Conservation (phyloP, 1,140 invertebrate genomes). For the Drosophila baimaii region DNA sequence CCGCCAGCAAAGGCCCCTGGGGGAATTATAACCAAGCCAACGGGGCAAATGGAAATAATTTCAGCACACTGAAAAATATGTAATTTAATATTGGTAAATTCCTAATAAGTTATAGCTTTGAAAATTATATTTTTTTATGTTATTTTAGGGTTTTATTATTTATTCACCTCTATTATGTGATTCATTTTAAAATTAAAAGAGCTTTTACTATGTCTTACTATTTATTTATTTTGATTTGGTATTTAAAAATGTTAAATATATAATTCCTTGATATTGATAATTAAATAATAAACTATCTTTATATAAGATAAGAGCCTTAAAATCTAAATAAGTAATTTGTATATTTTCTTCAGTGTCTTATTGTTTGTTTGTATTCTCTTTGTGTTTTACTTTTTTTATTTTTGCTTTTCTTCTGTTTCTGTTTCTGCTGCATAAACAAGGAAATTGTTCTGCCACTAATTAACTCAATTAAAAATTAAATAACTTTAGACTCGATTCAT, state of each 20-base stretch:
- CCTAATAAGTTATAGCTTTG: not conserved
- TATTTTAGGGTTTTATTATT: not conserved
- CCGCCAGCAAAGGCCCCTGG: not conserved
- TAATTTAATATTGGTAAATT: no score
- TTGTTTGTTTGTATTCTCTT: not conserved
- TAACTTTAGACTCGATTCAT: conserved; percentile 68
- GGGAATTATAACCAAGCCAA: conserved; percentile 14
- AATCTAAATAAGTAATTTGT: no score
- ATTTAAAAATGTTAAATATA: not conserved
- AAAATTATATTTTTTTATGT: not conserved
- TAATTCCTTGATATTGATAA: no score
- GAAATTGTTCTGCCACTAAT: conserved; percentile 65
- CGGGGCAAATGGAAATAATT: conserved; percentile 7
- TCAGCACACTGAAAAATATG: not conserved
- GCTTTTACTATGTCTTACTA: no score
- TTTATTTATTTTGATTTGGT: not conserved
- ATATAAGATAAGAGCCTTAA: no score
- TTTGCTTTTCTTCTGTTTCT: conserved; percentile 4
- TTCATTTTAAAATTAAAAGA: not conserved
- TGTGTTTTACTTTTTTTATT: not conserved
- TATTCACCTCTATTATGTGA: no score
- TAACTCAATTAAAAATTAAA: conserved; percentile 81
- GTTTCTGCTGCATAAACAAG: conserved; percentile 74
- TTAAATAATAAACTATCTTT: no score
- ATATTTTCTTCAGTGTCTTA: no score